Base-by-base conservation (phyloP, 2,113 vertebrate species). In the Crotalus tigris region DNA sequence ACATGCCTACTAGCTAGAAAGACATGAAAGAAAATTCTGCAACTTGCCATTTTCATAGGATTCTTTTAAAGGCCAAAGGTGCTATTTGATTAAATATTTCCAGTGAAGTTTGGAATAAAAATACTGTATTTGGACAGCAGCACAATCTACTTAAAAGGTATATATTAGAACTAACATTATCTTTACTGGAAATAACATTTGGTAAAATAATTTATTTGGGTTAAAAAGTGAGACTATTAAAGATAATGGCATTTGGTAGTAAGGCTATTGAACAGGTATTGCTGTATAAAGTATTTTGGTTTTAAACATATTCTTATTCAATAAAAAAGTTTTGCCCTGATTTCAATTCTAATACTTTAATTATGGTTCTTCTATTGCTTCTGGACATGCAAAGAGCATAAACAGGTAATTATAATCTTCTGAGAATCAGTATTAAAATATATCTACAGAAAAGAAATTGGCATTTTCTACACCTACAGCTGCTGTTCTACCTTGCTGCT, bases 281-380 rank as follows among this genome's bases (percentile, higher is more conserved):
- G 57, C 54, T 91, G 54, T 86, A 59, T 26, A 3, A 23, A 33
- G 29, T 81, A 9, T 90, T 91, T 49, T 55, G 4, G 11, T 44
- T 91, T 87, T 87, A 24, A 64, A 61, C 46, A 86, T 19, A 33
- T 58, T 87, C n/a, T 61, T 51, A 87, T 49, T 61, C 23, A 53
- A 85, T 12, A 61, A 53, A n/a, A n/a, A 4, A 21, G 49, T 19
- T 46, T 46, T 17, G 13, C 75, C 26, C 91, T n/a, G 46, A 64
- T 87, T 87, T 87, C 87, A 92, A 92, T 87, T 88, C 57, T 87
- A 92, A 55, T 88, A 75, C 86, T n/a, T 69, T 54, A 92, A 75
- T 92, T 88, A 54, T 55, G 23, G 49, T 69, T 75, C 69, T 23
- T 26, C 59, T 91, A 58, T 86, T 91, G 75, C 90, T 88, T 87